Evolutionary conservation across 2,888 invertebrate genomes (phyloP).

Genomic region (Drosophila falleni): DNA sequence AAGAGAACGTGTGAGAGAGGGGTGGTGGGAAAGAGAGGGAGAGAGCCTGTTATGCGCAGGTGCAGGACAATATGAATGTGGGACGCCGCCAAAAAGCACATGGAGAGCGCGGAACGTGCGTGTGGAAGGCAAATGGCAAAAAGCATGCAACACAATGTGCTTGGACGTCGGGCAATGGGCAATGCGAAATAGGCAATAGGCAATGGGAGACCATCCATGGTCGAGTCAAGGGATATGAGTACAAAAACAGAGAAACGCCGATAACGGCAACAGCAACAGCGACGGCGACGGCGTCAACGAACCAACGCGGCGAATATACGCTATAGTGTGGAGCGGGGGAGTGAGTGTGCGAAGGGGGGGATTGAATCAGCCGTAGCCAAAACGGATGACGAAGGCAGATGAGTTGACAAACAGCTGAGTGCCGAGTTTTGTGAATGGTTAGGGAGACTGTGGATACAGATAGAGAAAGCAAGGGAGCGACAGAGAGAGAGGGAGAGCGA

Average conservation of each 20-base stretch:
- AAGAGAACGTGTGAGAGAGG: constrained; percentile 6
- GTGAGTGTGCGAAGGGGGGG: constrained; percentile 25
- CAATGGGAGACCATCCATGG: constrained; percentile 49
- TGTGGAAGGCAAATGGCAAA: constrained; percentile 78
- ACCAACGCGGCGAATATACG: constrained; percentile 47
- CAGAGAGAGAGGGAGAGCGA: constrained; percentile 15
- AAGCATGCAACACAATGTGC: constrained; percentile 80
- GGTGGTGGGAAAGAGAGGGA: constrained; percentile 21
- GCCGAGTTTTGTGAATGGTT: constrained; percentile 77
- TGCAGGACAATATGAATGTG: constrained; percentile 58
- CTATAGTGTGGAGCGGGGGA: constrained; percentile 17
- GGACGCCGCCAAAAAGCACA: constrained; percentile 76
- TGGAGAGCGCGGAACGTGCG: constrained; percentile 75
- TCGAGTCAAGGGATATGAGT: constrained; percentile 76
- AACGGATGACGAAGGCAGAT: constrained; percentile 77
- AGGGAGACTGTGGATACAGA: constrained; percentile 41
- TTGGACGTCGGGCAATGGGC: constrained; percentile 45
- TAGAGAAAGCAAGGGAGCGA: constrained; percentile 7
- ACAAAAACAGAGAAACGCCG: constrained; percentile 84
- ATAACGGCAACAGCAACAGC: constrained; percentile 74
- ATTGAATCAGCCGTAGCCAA: constrained; percentile 62
- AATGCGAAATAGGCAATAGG: constrained; percentile 25
- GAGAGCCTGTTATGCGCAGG: constrained; percentile 35
- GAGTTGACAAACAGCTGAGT: constrained; percentile 82
- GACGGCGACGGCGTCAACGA: constrained; percentile 63